Evolutionary conservation across 2,888 invertebrate species (phyloP).

Genomic region (Sthenelais limicola): DNA sequence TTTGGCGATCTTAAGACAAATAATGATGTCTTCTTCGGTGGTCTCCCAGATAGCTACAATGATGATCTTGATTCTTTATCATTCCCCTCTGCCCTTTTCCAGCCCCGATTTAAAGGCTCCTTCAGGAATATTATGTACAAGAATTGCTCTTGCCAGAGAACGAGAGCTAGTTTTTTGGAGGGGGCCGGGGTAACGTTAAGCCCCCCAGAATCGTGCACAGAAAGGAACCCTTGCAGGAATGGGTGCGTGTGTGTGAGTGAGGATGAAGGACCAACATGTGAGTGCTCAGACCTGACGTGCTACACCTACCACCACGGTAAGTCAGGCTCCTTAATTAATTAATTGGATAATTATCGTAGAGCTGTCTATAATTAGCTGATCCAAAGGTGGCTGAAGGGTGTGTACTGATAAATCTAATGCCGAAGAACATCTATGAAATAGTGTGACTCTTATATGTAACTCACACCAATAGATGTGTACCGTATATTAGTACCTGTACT

Average conservation of each 20-base stretch:
- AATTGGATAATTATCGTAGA: too few relatives aligned
- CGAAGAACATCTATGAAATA: too few relatives aligned
- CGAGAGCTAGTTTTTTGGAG: constrained; percentile 56
- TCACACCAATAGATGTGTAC: too few relatives aligned
- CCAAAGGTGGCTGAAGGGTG: too few relatives aligned
- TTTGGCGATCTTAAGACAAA: constrained; percentile 61
- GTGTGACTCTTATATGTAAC: too few relatives aligned
- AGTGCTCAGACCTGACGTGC: constrained; percentile 55
- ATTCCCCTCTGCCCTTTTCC: constrained; percentile 57
- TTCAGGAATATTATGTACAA: constrained; percentile 67
- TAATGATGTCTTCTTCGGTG: constrained; percentile 67
- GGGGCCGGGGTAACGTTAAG: constrained; percentile 51
- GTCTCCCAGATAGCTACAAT: constrained; percentile 56
- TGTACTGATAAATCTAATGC: too few relatives aligned
- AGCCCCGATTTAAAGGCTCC: constrained; percentile 57
- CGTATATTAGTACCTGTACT: too few relatives aligned
- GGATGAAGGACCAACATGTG: constrained; percentile 61
- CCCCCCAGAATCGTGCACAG: constrained; percentile 60
- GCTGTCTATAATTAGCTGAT: too few relatives aligned
- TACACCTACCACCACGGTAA: not conserved
- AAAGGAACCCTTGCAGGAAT: constrained; percentile 59
- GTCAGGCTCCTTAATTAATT: not conserved
- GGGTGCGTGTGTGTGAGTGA: constrained; percentile 67
- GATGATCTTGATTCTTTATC: constrained; percentile 52
- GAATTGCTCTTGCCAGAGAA: constrained; percentile 66